A percentile compares a stretch with the other conserved stretches of the same genome.
These are phyloP conservation scores for Strigops habroptila DNA, from an alignment of 2,113 vertebrate species.

Conservation along the genomic window DNA sequence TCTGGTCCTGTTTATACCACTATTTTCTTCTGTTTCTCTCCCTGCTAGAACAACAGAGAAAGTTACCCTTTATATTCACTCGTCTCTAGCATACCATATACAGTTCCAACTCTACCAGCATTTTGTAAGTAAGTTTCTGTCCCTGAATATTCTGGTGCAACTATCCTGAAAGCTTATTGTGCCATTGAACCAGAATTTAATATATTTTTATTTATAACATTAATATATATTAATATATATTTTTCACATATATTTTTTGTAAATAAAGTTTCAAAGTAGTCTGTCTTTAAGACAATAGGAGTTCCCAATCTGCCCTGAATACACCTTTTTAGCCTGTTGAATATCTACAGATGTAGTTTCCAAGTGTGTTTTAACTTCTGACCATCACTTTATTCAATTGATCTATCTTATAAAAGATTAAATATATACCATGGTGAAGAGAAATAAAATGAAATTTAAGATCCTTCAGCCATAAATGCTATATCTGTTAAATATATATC, in stretches of 20 bases:
- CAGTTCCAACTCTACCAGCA: not conserved
- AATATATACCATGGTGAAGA: not conserved
- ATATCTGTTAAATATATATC: not conserved
- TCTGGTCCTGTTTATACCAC: not conserved
- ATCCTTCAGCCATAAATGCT: not conserved
- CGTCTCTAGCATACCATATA: not conserved
- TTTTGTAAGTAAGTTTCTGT: not conserved
- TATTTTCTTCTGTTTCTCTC: not conserved
- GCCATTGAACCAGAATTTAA: not conserved
- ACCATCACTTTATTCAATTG: not conserved
- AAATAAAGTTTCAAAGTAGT: not conserved
- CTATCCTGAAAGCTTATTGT: not conserved
- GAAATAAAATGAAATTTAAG: not conserved
- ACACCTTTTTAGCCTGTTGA: not conserved
- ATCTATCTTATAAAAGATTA: not conserved
- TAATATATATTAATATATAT: too few relatives aligned
- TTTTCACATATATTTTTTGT: not conserved
- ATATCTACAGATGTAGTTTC: not conserved
- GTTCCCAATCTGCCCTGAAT: not conserved
- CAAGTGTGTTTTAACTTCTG: not conserved
- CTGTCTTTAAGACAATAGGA: not conserved
- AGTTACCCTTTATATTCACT: not conserved
- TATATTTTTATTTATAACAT: too few relatives aligned
- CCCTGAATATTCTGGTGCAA: not conserved
- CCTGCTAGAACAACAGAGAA: not conserved